Conservation (phyloP, 2,888 invertebrate species). For the Drosophila testacea region DNA sequence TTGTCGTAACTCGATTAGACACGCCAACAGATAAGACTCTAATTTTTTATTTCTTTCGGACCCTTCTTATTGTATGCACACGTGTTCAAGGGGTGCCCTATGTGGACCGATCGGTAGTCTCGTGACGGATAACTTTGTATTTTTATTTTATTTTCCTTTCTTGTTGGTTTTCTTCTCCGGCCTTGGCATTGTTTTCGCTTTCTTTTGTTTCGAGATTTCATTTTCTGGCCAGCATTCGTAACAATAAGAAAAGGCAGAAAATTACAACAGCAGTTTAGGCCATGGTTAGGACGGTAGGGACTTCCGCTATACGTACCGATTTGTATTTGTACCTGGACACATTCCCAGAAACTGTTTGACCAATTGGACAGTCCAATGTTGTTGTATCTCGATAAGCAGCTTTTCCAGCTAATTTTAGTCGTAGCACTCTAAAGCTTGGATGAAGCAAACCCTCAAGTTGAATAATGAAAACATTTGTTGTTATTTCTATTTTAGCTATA, state of each 20-base stretch:
- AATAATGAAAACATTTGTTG: constrained; percentile 25
- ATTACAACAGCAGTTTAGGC: constrained; percentile 50
- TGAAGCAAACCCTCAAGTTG: neutral
- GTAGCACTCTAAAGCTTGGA: neutral
- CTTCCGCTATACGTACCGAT: constrained; percentile 35
- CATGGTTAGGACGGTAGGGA: constrained; percentile 5
- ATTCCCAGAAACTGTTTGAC: constrained; percentile 28
- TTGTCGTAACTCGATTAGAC: constrained; percentile 78
- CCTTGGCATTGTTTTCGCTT: constrained; percentile 80
- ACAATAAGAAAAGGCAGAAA: constrained; percentile 43
- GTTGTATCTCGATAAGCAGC: constrained; percentile 8
- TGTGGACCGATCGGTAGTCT: constrained; percentile 47
- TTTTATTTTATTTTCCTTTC: constrained; percentile 14
- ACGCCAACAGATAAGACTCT: constrained; percentile 72
- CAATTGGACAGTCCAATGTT: constrained; percentile 38
- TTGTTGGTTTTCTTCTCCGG: constrained; percentile 36
- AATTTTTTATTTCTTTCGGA: constrained; percentile 63
- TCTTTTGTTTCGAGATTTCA: constrained; percentile 63
- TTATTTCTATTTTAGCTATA: constrained; percentile 51
- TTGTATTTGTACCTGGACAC: neutral
- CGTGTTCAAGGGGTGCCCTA: constrained; percentile 77
- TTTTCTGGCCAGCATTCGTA: constrained; percentile 24
- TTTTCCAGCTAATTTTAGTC: constrained; percentile 14
- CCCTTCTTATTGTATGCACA: constrained; percentile 77
- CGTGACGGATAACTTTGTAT: constrained; percentile 41